Evolutionary conservation across 1,140 invertebrate species (phyloP), one percentile per base, ranked within the genome.

Genomic region (Epicauta chinensis): DNA sequence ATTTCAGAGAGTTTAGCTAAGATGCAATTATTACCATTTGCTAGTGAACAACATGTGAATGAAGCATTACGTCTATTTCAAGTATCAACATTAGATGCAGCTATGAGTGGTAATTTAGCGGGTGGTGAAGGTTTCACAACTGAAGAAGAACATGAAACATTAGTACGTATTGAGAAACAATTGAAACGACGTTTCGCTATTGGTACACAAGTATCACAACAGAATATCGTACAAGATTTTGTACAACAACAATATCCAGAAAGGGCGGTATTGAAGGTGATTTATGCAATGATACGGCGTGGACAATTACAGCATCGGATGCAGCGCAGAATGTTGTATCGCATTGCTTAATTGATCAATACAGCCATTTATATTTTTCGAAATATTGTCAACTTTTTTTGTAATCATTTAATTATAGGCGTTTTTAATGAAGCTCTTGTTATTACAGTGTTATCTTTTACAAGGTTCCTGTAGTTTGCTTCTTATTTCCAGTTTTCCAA

Each of bases 31-130:
- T 77, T 85, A 47, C 85, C 93, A 0, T 99, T 98, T 72, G 96
- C 89, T 2, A 88, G 80, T 0, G 93, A 97, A 66, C 73, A 78
- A 7, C 93, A 99, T 68, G 90, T 99, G 0, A 90, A 96, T 59
- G 97, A 99, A 75, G 93, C 97, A 1, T 73, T 99, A n/a, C 75
- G 97, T n/a, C 76, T 99, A 5, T 99, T 99, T 71, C 91, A 97
- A 76, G 96, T 98, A 1, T 99, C 97, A 0, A 99, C 97, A 2
- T 74, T 99, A 13, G 89, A 93, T 72, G 96, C 97, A 41, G 96
- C 96, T 0, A 90, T 83, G 75, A 88, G 89, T 39, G 97, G 97
- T 15, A 87, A 81, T 65, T 76, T 99, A 39, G 81, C 91, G 54
- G 91, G 89, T 90, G 93, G 87, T 11, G 97, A 99, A 79, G 97